These are phyloP conservation scores for Spinus pinus DNA, from an alignment of 2,797 vertebrate genomes.

Conservation along the genomic window DNA sequence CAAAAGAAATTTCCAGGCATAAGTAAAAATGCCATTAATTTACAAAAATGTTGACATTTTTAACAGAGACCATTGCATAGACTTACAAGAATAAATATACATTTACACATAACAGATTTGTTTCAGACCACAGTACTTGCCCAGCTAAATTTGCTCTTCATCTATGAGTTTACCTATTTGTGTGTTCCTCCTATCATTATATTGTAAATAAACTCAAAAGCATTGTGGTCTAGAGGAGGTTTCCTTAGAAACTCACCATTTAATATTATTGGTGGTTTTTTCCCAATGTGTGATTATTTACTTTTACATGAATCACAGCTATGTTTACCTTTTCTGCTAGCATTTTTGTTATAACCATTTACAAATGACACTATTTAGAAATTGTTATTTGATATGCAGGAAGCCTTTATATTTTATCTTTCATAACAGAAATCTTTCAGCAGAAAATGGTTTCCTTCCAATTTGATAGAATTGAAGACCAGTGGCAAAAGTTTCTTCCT, in stretches of 20 bases:
- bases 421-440: not conserved
- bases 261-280: not conserved
- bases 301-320: not conserved
- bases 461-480: not conserved
- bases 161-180: not conserved
- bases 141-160: not conserved
- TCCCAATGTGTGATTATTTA: not conserved
- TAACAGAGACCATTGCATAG: not conserved
- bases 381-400: not conserved
- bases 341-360: not conserved
- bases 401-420: not conserved
- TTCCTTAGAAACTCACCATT: not conserved
- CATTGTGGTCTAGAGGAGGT: not conserved
- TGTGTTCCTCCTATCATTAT: fast-evolving
- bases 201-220: not conserved
- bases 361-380: not conserved
- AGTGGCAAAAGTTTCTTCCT: not conserved
- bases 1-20: not conserved
- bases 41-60: not conserved
- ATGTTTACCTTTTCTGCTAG: not conserved
- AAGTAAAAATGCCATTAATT: not conserved
- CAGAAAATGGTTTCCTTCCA: not conserved
- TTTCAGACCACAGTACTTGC: not conserved
- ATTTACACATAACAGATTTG: not conserved
- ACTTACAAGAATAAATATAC: not conserved